Base-by-base conservation (phyloP, 2,888 invertebrate species). In the Lycophotia porphyrea region DNA sequence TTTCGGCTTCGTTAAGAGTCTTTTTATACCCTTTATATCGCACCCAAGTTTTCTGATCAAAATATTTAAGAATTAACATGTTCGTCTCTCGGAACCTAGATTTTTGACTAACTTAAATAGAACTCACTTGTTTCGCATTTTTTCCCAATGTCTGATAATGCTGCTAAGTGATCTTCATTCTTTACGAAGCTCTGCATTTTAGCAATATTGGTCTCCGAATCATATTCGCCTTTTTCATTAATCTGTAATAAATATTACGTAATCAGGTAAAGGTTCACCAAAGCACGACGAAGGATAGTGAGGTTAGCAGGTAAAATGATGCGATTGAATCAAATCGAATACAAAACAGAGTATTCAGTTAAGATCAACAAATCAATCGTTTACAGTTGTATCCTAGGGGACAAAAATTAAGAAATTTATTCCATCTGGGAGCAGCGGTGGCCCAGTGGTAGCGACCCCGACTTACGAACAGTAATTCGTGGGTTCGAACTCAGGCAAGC, bases 101-200 rank as follows among this genome's bases (percentile, higher is more conserved):
- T 27, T 27, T 55, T 27, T 13, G 5, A 55, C 13, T 5, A n/a
- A 13, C n/a, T 52, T 52, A 13, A 52, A 52, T 27, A 55, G 52
- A 13, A 27, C 34, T 66, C 27, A 88, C 89, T 82, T 80, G 83
- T 80, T 31, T 66, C 61, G 52, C 89, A 88, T 66, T 74, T 61
- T 52, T 82, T 84, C 27, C 24, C 77, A 44, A 82, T 39, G 1
- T 67, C 70, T n/a, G 60, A 34, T 27, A 84, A 24, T 42, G 42
- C 47, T 7, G 63, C 49, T 9, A 65, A 18, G 1, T 68, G 61
- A 2, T 79, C 86, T 2, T 77, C 76, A 63, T 72, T 67, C 31
- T 80, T 79, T 5, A 76, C 18, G 18, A 70, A 55, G n/a, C 64
- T 36, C 52, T 64, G 81, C 0, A 84, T 24, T 49, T 68, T 78